phyloP scores from a whole-genome alignment of 2,888 invertebrate species.

The Apodemia mormo region DNA sequence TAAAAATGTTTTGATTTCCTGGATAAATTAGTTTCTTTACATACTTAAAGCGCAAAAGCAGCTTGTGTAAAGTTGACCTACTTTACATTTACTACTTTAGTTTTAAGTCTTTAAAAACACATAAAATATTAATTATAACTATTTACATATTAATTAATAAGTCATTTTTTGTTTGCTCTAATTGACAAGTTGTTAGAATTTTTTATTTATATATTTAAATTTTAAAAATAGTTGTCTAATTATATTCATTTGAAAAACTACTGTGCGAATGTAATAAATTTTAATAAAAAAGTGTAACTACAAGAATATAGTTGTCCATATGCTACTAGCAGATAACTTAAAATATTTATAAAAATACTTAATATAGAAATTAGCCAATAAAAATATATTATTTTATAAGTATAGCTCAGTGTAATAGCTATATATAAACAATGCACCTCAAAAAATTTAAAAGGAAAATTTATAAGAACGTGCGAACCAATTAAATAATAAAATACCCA shows the following conservation, averaged over 20 bases:
- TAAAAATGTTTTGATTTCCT: too few species aligned
- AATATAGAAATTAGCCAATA: slow-evolving; percentile 6
- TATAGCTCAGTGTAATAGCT: slow-evolving; percentile 11
- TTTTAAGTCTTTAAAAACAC: too few species aligned
- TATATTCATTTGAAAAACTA: not conserved
- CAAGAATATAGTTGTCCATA: slow-evolving; percentile 1
- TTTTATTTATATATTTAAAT: not conserved
- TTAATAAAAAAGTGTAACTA: slow-evolving; percentile 3
- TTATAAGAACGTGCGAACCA: slow-evolving; percentile 2
- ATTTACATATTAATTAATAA: not conserved
- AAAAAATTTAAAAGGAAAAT: not conserved
- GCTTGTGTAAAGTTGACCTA: too few species aligned
- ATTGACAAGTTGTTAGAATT: not conserved
- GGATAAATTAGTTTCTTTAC: too few species aligned
- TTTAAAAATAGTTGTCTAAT: not conserved
- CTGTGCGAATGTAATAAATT: slow-evolving; percentile 2
- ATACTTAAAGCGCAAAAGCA: too few species aligned
- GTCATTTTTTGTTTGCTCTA: not conserved
- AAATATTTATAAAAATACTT: slow-evolving; percentile 13
- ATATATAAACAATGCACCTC: slow-evolving; percentile 17
- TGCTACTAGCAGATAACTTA: slow-evolving; percentile 1
- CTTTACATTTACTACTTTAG: too few species aligned
- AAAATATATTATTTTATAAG: slow-evolving; percentile 2
- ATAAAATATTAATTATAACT: not conserved
- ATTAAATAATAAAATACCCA: slow-evolving; percentile 16